Conservation (phyloP, 2,888 invertebrate species). For the Drosophila eohydei region DNA sequence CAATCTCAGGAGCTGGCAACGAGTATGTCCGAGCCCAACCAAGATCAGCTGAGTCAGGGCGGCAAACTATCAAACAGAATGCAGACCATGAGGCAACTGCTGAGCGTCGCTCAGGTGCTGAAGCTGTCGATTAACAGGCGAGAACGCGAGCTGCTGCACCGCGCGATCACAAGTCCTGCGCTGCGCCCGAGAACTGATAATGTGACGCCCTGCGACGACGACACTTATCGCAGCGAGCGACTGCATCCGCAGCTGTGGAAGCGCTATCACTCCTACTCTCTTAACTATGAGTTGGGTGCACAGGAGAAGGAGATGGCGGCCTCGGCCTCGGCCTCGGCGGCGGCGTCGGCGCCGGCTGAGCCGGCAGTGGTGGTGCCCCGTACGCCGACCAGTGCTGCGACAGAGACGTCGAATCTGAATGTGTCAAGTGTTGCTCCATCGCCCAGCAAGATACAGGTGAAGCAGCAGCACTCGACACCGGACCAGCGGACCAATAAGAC, state of each 20-base stretch:
- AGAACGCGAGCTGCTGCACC: slow-evolving; percentile 21
- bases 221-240: background rate
- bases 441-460: slow-evolving; percentile 21
- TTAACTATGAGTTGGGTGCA: background rate
- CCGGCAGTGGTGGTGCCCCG: background rate
- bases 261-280: slow-evolving; percentile 32
- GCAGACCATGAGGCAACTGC: background rate
- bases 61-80: too few species aligned
- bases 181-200: background rate
- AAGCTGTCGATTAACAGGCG: background rate
- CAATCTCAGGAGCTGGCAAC: background rate
- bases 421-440: background rate
- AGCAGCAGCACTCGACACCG: slow-evolving; percentile 9
- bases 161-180: slow-evolving; percentile 41
- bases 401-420: background rate
- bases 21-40: too few species aligned
- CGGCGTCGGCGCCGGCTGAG: too few species aligned
- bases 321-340: too few species aligned
- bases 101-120: slow-evolving; percentile 4
- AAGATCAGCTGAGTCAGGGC: background rate
- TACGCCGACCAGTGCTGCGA: background rate
- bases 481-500: slow-evolving; percentile 2
- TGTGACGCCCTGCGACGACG: too few species aligned
- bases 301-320: background rate
- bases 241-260: slow-evolving; percentile 33